Conservation (phyloP, 1,140 invertebrate genomes). For the Philotrypesis tridentata region DNA sequence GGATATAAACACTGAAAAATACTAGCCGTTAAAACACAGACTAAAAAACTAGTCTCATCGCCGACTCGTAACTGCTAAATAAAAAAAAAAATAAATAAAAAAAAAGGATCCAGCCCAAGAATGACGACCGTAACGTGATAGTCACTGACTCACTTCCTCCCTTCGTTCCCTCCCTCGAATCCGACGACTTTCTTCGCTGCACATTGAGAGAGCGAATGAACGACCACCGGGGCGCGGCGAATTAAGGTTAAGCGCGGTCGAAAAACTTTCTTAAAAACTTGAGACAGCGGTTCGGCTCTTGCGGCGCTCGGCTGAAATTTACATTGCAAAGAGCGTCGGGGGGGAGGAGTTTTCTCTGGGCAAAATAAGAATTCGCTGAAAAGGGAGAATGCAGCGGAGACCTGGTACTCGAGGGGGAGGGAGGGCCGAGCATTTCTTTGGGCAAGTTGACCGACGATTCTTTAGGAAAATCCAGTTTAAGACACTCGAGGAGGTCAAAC, state of each 20-base stretch:
- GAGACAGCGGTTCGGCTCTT: not conserved
- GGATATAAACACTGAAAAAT: not conserved
- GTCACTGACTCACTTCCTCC: not conserved
- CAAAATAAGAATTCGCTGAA: not conserved
- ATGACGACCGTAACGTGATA: not conserved
- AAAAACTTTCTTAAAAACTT: constrained; percentile 16
- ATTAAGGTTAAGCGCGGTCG: not conserved
- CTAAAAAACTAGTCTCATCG: not conserved
- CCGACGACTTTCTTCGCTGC: not conserved
- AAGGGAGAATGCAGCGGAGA: not conserved
- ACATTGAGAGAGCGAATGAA: not conserved
- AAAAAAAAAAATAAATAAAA: not conserved
- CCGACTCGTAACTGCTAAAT: not conserved
- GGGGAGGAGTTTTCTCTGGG: not conserved
- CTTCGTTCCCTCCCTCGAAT: not conserved
- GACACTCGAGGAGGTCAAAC: constrained; percentile 12
- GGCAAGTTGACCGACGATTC: constrained; percentile 11
- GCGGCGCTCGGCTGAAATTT: not conserved
- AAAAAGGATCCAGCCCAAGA: no score
- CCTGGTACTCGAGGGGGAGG: not conserved
- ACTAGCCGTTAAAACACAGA: not conserved
- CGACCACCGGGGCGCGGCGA: not conserved
- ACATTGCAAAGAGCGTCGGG: constrained; percentile 6
- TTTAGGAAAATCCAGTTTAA: constrained; percentile 6
- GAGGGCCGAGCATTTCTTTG: not conserved